Conservation (phyloP, 2,797 vertebrate species). For the Acrocephalus scirpaceus region DNA sequence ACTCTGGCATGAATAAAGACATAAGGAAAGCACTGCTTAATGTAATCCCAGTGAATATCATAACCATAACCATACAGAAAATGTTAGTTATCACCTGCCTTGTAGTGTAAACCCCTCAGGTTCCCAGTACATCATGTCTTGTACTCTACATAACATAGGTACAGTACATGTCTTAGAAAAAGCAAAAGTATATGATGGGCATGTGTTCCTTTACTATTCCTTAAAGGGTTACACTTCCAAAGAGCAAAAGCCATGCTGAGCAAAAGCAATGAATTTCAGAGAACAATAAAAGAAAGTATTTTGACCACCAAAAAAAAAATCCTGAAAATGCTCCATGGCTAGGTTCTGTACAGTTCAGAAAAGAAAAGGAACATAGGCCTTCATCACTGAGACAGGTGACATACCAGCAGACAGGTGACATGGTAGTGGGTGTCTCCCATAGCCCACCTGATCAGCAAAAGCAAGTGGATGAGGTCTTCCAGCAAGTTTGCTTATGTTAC, state of each 20-base stretch:
- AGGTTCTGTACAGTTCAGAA: not conserved
- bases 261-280: not conserved
- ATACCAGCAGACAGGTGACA: not conserved
- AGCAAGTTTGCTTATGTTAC: not conserved
- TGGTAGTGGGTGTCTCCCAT: not conserved
- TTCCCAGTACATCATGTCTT: not conserved
- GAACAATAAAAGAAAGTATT: not conserved
- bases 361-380: not conserved
- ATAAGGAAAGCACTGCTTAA: constrained; percentile 53
- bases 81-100: not conserved
- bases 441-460: not conserved
- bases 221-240: not conserved
- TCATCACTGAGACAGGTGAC: not conserved
- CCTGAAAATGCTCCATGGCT: not conserved
- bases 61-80: constrained; percentile 26
- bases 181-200: not conserved
- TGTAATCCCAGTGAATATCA: constrained; percentile 16
- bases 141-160: not conserved
- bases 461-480: not conserved
- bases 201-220: not conserved
- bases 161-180: not conserved
- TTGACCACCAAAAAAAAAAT: not conserved
- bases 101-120: not conserved
- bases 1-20: constrained; percentile 47
- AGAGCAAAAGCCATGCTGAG: not conserved